Evolutionary conservation across 1,140 invertebrate species (phyloP).

Genomic region (Lepidurus arcticus): DNA sequence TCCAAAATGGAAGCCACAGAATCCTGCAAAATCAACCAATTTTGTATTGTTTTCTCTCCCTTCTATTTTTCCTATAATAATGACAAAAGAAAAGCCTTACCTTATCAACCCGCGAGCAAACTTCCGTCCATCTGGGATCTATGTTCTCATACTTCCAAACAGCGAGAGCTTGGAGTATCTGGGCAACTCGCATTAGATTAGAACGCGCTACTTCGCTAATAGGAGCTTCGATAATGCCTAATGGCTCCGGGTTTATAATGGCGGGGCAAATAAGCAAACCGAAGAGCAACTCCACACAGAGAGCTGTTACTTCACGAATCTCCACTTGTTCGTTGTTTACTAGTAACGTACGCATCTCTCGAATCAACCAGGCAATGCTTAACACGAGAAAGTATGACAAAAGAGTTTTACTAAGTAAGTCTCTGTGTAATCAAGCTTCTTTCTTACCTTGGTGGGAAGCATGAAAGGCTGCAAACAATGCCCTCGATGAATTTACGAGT

Average conservation of each 20-base stretch:
- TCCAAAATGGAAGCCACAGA: slow-evolving; percentile 68
- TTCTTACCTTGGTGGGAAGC: slow-evolving; percentile 75
- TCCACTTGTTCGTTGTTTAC: slow-evolving; percentile 45
- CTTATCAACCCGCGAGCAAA: slow-evolving; percentile 71
- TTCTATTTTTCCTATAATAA: neutral
- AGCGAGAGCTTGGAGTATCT: slow-evolving; percentile 86
- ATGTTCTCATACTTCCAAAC: slow-evolving; percentile 74
- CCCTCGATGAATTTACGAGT: slow-evolving; percentile 76
- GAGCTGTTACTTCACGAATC: slow-evolving; percentile 55
- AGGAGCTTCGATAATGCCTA: slow-evolving; percentile 91
- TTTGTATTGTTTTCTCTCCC: neutral
- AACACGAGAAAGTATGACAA: slow-evolving; percentile 26
- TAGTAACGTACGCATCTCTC: slow-evolving; percentile 52
- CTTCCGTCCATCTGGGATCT: slow-evolving; percentile 61
- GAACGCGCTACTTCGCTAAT: slow-evolving; percentile 83
- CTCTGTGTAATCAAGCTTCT: neutral
- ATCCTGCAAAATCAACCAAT: neutral
- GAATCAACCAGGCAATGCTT: slow-evolving; percentile 54
- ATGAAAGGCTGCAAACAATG: slow-evolving; percentile 78
- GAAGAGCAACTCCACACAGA: slow-evolving; percentile 89
- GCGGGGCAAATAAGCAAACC: slow-evolving; percentile 93
- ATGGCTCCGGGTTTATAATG: slow-evolving; percentile 90
- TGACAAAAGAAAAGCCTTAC: slow-evolving; percentile 34
- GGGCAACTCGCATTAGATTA: slow-evolving; percentile 83
- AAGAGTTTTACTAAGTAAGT: slow-evolving; percentile 19